Percentiles rank a stretch among this genome's conserved stretches.
Evolutionary conservation across 2,888 invertebrate genomes (phyloP).

Genomic region (Aspidapion aeneum): DNA sequence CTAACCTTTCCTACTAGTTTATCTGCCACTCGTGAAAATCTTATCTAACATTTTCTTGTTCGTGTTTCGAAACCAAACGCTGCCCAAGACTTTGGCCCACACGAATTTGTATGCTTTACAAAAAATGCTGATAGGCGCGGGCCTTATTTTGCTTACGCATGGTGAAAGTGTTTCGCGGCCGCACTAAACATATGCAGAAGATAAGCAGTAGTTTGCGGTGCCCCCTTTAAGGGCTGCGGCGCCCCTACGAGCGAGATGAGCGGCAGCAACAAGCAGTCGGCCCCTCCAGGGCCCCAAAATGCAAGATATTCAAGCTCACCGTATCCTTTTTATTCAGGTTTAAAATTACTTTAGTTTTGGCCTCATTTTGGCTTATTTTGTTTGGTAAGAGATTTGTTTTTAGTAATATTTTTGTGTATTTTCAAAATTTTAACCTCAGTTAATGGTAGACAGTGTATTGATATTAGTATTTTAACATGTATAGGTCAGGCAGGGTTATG

Average conservation of each 20-base stretch:
- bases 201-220: constrained; percentile 51
- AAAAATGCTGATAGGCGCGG: background rate
- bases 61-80: background rate
- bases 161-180: background rate
- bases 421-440: too few relatives aligned
- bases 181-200: constrained; percentile 46
- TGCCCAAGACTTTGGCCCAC: background rate
- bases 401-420: too few relatives aligned
- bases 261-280: constrained; percentile 64
- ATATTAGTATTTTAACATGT: too few relatives aligned
- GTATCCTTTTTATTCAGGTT: constrained; percentile 55
- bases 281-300: constrained; percentile 57
- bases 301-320: constrained; percentile 52
- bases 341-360: background rate
- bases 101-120: background rate
- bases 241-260: constrained; percentile 60
- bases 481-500: too few relatives aligned
- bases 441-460: too few relatives aligned
- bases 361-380: background rate
- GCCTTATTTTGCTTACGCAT: too few relatives aligned
- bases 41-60: background rate
- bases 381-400: too few relatives aligned
- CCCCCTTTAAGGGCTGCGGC: constrained; percentile 58
- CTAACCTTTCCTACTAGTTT: background rate
- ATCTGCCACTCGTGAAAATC: background rate